A percentile compares a stretch with the other conserved stretches of the same genome.
Evolutionary conservation across 1,140 invertebrate species (phyloP).

Genomic region (Anoplolepis gracilipes): DNA sequence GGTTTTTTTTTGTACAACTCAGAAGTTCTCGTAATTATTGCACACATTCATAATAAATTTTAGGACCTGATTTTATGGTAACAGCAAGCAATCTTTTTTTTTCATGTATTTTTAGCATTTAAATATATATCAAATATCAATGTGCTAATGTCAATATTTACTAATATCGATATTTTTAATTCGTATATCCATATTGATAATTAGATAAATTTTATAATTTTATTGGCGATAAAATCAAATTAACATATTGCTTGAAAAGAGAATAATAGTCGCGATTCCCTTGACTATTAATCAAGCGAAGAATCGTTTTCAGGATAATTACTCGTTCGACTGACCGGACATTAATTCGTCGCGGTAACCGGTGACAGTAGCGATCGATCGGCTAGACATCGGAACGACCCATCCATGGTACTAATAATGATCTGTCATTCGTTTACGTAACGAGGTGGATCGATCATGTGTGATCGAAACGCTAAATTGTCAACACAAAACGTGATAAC

Average conservation of each 20-base stretch:
- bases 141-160: background rate
- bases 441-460: constrained; percentile 76
- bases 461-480: constrained; percentile 32
- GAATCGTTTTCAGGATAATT: constrained; percentile 81
- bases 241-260: background rate
- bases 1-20: background rate
- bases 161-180: background rate
- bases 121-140: background rate
- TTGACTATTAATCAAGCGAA: constrained; percentile 1
- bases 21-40: background rate
- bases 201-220: background rate
- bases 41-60: no score
- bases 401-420: constrained; percentile 73
- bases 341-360: constrained; percentile 83
- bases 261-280: background rate
- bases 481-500: background rate
- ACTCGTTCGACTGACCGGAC: constrained; percentile 78
- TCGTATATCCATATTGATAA: background rate
- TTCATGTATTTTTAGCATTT: no score
- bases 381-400: constrained; percentile 72
- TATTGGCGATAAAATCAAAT: background rate
- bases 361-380: constrained; percentile 84
- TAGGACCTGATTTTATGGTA: no score
- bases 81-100: no score
- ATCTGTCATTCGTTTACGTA: constrained; percentile 80